Evolutionary conservation across 1,140 invertebrate species (phyloP), one percentile per base, ranked within the genome.

Genomic region (Bombus waltoni): DNA sequence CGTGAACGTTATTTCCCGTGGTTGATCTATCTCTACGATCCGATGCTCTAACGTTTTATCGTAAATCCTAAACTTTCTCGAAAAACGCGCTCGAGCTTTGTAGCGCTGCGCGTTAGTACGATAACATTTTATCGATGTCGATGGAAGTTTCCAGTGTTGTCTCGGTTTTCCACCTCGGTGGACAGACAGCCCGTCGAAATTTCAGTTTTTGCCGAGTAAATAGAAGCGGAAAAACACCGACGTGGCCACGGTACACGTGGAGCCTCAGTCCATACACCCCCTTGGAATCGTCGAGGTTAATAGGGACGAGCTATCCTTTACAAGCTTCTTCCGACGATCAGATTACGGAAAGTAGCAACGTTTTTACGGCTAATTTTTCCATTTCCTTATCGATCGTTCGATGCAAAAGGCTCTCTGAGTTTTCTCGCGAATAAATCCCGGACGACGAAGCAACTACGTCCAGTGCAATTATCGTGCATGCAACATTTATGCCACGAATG

Each of bases 261-360:
- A 83, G 28, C 57, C 5, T 44, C 42, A 53, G 74, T 74, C 65
- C 32, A 83, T 85, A 71, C 35, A 53, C 47, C 53, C 59, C 15
- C 53, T 66, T 57, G 59, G 13, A 44, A 83, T 53, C 40, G 28
- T 53, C 13, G 11, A 2, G 32, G 22, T 40, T 44, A 82, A n/a
- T n/a, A 87, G n/a, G 22, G 42, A 62, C 25, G 57, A 70, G 1
- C 22, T n/a, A 32, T 70, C n/a, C 15, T 74, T 53, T 38, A 62
- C 73, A 65, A 72, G 15, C 15, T n/a, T 65, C 25, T 22, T 4
- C 3, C 8, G 18, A 13, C 9, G 40, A 79, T 22, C 13, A 38
- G 9, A 71, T 79, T 83, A 22, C 18, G 8, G 3, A 28, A 38
- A 32, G 0, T 40, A 28, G n/a, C 9, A 25, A 18, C 10, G 35